Conservation (phyloP, 2,113 vertebrate species). For the Corythoichthys intestinalis region DNA sequence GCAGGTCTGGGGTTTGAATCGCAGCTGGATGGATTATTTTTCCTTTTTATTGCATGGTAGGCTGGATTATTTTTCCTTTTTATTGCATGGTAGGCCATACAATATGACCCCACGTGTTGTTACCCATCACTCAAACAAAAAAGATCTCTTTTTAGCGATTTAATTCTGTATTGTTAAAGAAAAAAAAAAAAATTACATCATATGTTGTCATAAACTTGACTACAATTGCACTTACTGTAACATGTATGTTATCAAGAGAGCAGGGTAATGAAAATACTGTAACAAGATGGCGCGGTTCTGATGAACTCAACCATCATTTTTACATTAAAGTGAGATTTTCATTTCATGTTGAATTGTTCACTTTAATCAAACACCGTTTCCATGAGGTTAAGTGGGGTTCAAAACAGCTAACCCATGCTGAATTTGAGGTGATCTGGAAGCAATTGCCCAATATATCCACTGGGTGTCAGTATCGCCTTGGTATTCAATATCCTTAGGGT, state of each 20-base stretch:
- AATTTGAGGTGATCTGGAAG: no score
- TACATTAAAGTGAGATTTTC: not conserved
- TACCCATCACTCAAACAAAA: not conserved
- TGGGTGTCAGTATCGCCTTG: no score
- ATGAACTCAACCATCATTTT: not conserved
- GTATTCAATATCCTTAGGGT: no score
- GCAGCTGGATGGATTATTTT: no score
- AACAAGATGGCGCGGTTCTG: not conserved
- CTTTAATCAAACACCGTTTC: not conserved
- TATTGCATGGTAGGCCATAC: not conserved
- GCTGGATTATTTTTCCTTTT: no score
- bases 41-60: not conserved
- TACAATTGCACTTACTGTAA: conserved; percentile 2
- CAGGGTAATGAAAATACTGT: not conserved
- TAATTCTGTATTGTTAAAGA: not conserved
- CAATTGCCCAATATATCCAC: no score
- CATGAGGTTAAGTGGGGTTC: no score
- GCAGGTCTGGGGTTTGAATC: no score
- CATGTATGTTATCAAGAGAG: not conserved
- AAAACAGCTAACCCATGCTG: no score
- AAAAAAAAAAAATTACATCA: not conserved
- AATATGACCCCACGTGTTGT: not conserved
- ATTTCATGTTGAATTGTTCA: not conserved
- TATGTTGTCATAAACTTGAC: not conserved
- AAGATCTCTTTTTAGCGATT: not conserved